These are phyloP conservation scores for Bruchidius siliquastri DNA, from an alignment of 2,888 invertebrate genomes.

Conservation along the genomic window DNA sequence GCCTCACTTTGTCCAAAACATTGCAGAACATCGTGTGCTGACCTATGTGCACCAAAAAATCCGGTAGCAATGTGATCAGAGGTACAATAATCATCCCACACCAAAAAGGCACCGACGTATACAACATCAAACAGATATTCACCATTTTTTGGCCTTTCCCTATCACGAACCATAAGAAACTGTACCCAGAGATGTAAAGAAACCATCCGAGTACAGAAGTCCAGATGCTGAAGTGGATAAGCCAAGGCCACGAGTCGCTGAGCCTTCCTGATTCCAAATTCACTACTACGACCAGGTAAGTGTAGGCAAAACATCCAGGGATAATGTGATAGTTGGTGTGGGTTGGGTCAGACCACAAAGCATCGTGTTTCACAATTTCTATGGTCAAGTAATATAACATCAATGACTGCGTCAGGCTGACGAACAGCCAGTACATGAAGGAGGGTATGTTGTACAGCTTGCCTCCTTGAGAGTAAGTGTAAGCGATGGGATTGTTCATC, in stretches of 20 bases:
- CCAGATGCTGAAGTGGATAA: slow-evolving; percentile 93
- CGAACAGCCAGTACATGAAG: slow-evolving; percentile 97
- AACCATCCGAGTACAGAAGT: slow-evolving; percentile 94
- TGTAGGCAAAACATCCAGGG: not conserved
- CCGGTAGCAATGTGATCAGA: not conserved
- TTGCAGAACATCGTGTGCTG: not conserved
- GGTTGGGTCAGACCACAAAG: not conserved
- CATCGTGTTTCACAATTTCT: slow-evolving; percentile 52
- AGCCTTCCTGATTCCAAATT: slow-evolving; percentile 95
- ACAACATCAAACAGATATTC: not conserved
- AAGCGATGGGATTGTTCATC: slow-evolving; percentile 63
- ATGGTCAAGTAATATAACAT: slow-evolving; percentile 91
- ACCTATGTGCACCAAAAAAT: not conserved
- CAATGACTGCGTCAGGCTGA: slow-evolving; percentile 90
- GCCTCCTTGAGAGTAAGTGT: slow-evolving; percentile 68
- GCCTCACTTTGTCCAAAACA: not conserved
- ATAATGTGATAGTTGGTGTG: not conserved
- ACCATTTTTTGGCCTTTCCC: not conserved
- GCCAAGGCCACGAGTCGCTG: slow-evolving; percentile 93
- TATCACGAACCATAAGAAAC: slow-evolving; percentile 46
- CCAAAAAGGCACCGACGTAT: not conserved
- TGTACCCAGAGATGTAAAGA: slow-evolving; percentile 81
- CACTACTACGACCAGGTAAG: slow-evolving; percentile 83
- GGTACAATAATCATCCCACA: not conserved
- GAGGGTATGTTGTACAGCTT: slow-evolving; percentile 79